Base-by-base conservation (phyloP, 2,797 vertebrate genomes). In the Acanthurus leucopareius region DNA sequence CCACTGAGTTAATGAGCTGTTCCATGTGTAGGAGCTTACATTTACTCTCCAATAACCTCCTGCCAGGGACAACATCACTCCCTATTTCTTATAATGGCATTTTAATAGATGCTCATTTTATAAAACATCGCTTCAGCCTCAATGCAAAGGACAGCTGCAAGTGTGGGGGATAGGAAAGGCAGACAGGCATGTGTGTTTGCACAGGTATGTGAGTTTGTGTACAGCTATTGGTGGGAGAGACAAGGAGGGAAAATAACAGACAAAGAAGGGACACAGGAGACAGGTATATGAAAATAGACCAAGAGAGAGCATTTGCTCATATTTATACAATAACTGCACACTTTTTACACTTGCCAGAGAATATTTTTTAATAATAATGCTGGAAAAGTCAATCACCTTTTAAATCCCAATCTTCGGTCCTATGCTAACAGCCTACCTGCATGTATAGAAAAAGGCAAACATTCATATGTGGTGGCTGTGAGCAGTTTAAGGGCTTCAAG, bases 101-200 rank as follows among this genome's bases (percentile, higher is more conserved):
- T 91, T 89, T 91, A 92, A 91, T 90, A 88, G 85, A 82, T 68
- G 45, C 80, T 86, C 79, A 79, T 89, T 91, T 87, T 32, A 32
- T 61, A 86, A 87, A 86, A 77, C 73, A 74, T 5, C 28, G 7
- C 60, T 53, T 48, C 48, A 45, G 54, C 59, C 69, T 70, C 59
- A 9, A 14, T 77, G 83, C 45, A 25, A 63, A 14, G 51, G 65
- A 52, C 10, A 51, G 69, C 16, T 10, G 45, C 57, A 82, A 79
- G 52, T 83, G 61, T 0, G 1, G 22, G 64, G 20, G 67, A 65
- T 51, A 38, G 47, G 47, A 73, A 32, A 56, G 35, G 20, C 56
- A 44, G 20, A 22, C 15, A 61, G 22, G 61, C 22, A 49, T 16
- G 58, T 53, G 22, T 58, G 49, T 72, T 47, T 47, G 16, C 9